Conservation (phyloP, 2,797 vertebrate species). For the Sebastes taczanowskii region DNA sequence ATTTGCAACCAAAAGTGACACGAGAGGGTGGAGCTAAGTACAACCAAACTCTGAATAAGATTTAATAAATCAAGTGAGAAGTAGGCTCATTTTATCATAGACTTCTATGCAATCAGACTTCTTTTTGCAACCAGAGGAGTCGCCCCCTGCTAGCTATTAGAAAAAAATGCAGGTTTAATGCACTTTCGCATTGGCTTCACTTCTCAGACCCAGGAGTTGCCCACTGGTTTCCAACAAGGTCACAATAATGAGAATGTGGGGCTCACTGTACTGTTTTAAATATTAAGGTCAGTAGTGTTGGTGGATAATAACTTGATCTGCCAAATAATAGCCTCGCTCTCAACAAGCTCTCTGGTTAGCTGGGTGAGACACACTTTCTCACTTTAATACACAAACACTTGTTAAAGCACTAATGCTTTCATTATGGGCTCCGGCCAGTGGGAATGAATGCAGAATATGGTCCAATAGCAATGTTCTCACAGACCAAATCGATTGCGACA, state of each 20-base stretch:
- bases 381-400: slow-evolving; percentile 15
- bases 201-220: not conserved
- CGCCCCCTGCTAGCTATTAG: too few species aligned
- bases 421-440: slow-evolving; percentile 4
- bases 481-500: slow-evolving; percentile 36
- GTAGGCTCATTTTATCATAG: too few species aligned
- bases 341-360: slow-evolving; percentile 23
- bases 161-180: accelerated
- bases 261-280: slow-evolving; percentile 3
- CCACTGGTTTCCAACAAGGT: slow-evolving; percentile 23
- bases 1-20: too few species aligned
- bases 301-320: slow-evolving; percentile 18
- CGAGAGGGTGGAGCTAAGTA: too few species aligned
- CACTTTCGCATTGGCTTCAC: too few species aligned
- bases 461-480: slow-evolving; percentile 37
- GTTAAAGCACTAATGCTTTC: slow-evolving; percentile 34
- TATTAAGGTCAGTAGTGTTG: not conserved
- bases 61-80: too few species aligned
- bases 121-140: too few species aligned
- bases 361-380: slow-evolving; percentile 11
- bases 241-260: slow-evolving; percentile 28
- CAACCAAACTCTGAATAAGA: too few species aligned
- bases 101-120: too few species aligned
- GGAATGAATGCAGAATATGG: slow-evolving; percentile 31
- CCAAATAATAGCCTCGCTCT: slow-evolving; percentile 9